Evolutionary conservation across 2,113 vertebrate species (phyloP).

Genomic region (Riparia riparia): DNA sequence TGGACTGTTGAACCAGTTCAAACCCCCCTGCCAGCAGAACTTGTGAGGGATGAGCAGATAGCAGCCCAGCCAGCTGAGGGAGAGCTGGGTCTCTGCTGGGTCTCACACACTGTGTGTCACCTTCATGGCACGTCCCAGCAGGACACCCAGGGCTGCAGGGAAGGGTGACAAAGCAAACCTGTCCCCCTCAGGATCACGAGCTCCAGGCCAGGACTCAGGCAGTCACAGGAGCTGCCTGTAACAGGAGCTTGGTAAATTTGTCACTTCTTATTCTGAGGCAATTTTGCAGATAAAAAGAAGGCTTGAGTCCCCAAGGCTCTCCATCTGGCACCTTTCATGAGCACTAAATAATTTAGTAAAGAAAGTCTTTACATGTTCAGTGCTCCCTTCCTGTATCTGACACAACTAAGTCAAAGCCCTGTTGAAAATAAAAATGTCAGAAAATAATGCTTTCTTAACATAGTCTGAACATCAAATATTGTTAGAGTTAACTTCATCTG

Average conservation of each 20-base stretch:
- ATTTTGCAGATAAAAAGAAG: slow-evolving; percentile 13
- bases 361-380: neutral
- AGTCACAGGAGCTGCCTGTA: neutral
- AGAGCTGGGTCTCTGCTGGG: neutral
- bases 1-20: neutral
- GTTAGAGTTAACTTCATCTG: neutral
- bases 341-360: slow-evolving; percentile 38
- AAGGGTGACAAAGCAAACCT: neutral
- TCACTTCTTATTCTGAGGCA: neutral
- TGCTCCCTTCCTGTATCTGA: neutral
- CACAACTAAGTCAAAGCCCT: neutral
- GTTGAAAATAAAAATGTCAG: neutral
- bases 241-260: neutral
- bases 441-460: neutral
- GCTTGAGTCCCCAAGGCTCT: neutral
- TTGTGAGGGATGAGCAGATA: accelerated
- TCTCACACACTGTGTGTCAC: accelerated
- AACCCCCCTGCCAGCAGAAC: neutral
- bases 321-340: slow-evolving; percentile 27
- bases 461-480: neutral
- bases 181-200: accelerated
- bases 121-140: accelerated
- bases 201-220: neutral
- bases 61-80: neutral
- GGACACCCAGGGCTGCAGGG: neutral